Evolutionary conservation across 2,113 vertebrate genomes (phyloP), one percentile per base, ranked within the genome.

Genomic region (Ciconia maguari): DNA sequence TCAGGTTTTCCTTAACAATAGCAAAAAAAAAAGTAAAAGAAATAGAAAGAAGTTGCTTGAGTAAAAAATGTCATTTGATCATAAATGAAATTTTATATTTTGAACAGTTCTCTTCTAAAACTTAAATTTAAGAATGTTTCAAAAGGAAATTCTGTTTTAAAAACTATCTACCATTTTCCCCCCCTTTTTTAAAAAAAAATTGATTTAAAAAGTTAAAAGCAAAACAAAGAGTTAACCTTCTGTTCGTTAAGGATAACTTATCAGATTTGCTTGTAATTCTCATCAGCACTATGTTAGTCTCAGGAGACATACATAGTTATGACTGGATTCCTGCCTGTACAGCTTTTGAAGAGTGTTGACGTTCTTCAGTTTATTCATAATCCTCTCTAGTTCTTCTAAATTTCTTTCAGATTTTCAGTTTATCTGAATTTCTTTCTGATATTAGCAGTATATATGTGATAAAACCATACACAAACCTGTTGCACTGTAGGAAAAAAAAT

Each of bases 131-230:
- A 30, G 13, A 79, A 29, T 17, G 14, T 16, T 83, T 66, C 6
- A 10, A 20, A 71, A 34, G 2, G 3, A 70, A n/a, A 6, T 41
- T 26, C 60, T 55, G 8, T 46, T 90, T 51, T 29, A 2, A 13
- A 29, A 64, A 36, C 9, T 0, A 6, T 8, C 10, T 49, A 3
- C 9, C 0, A 6, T 38, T 44, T 3, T 3, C 5, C 12, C 14
- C 13, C 6, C 13, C 6, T 30, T 16, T 32, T 76, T 30, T 29
- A 36, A 36, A 36, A 52, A 78, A 76, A 9, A 26, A 30, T 4
- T 22, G 2, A 49, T 44, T 48, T 3, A 30, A 51, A 42, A 57
- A 32, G 3, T 34, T 84, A 46, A 65, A 83, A 58, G 27, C 27
- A 49, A 70, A 89, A 11, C 11, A 25, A 60, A 41, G 8, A 51